Percentiles rank a stretch among this genome's conserved stretches.
These are phyloP conservation scores for Ctenopoma kingsleyae DNA, from an alignment of 2,797 vertebrate species.

Conservation along the genomic window DNA sequence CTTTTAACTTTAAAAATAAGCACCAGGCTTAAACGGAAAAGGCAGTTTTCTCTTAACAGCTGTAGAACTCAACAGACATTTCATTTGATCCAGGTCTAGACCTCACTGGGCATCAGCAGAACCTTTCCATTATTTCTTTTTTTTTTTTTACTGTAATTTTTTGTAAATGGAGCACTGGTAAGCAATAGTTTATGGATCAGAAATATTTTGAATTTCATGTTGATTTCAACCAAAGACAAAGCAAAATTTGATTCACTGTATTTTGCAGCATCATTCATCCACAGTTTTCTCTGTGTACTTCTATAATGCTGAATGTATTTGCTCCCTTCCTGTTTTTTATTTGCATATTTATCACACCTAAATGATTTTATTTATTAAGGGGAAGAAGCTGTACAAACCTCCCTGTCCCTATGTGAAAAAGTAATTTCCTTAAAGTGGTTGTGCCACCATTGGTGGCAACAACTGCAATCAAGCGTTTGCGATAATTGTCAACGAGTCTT, in stretches of 20 bases:
- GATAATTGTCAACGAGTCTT: no score
- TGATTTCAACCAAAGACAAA: slow-evolving; percentile 22
- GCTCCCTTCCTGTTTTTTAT: no score
- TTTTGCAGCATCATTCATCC: not conserved
- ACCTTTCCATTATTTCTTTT: not conserved
- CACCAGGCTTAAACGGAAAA: not conserved
- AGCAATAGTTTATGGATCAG: slow-evolving; percentile 12
- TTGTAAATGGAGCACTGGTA: not conserved
- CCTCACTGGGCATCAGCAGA: not conserved
- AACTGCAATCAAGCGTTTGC: no score
- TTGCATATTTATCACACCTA: no score
- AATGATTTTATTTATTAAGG: no score
- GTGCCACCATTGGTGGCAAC: no score
- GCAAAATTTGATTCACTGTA: slow-evolving; percentile 1
- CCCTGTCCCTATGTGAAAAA: no score
- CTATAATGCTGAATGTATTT: no score
- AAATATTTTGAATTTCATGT: slow-evolving; percentile 9
- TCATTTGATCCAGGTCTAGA: slow-evolving; percentile 3
- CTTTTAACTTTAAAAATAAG: not conserved
- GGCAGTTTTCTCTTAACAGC: slow-evolving; percentile 9
- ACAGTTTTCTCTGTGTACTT: not conserved
- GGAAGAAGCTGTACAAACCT: no score
- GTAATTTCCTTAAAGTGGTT: no score
- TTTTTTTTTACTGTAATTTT: not conserved
- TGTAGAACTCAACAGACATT: not conserved